phyloP scores from a whole-genome alignment of 2,888 invertebrate genomes.

The Escarpia spicata region DNA sequence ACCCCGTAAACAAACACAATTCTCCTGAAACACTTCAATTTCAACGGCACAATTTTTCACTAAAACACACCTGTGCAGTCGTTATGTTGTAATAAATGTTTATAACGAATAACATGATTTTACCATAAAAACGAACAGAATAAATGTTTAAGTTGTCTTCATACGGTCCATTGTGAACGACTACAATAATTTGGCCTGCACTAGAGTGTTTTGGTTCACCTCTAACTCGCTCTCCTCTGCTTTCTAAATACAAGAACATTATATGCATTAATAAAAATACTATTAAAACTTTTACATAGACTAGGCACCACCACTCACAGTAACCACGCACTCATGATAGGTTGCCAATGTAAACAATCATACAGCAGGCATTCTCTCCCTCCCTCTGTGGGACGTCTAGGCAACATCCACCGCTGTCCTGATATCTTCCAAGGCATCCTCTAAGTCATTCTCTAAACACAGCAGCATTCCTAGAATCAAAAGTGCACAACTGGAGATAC shows the following conservation, averaged over 20 bases:
- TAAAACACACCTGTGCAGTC: too few relatives aligned
- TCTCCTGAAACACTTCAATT: too few relatives aligned
- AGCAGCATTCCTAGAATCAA: slow-evolving; percentile 9
- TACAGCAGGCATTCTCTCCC: background rate
- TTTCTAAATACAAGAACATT: background rate
- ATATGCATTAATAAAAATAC: background rate
- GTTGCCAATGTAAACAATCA: background rate
- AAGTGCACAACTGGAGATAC: background rate
- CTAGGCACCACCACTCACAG: background rate
- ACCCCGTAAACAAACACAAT: too few relatives aligned
- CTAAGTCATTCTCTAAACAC: background rate
- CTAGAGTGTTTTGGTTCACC: background rate
- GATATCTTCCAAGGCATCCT: background rate
- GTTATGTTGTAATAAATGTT: too few relatives aligned
- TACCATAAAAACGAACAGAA: too few relatives aligned
- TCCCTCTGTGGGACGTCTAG: background rate
- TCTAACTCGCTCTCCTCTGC: background rate
- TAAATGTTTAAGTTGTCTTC: background rate
- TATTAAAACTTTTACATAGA: background rate
- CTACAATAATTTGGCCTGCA: background rate
- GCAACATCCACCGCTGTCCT: background rate
- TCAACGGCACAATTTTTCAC: too few relatives aligned
- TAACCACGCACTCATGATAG: background rate
- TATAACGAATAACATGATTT: too few relatives aligned
- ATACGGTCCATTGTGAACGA: background rate